These are phyloP conservation scores for Drosophila pegasa DNA, from an alignment of 2,888 invertebrate species.

Conservation along the genomic window DNA sequence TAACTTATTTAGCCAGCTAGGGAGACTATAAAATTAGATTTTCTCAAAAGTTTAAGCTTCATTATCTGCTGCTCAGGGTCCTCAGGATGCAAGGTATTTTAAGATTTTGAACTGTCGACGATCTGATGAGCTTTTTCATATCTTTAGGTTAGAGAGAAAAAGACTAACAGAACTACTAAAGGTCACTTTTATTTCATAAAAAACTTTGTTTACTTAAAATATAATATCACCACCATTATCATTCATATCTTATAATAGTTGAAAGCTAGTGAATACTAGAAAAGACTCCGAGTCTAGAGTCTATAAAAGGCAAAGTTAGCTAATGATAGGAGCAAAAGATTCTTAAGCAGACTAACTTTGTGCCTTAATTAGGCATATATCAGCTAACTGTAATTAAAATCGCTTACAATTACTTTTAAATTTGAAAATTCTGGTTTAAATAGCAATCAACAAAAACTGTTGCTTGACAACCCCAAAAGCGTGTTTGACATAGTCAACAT, in stretches of 20 bases:
- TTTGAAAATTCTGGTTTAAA: background rate
- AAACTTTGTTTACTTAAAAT: no score
- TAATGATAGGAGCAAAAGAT: background rate
- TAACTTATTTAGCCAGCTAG: background rate
- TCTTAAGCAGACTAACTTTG: no score
- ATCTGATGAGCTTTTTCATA: background rate
- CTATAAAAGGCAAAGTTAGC: background rate
- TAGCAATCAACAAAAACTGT: background rate
- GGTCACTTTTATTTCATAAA: background rate
- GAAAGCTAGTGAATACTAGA: background rate
- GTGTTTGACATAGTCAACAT: conserved; percentile 1
- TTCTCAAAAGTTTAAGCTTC: no score
- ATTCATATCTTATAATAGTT: no score
- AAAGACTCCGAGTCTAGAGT: background rate
- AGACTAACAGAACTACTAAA: background rate
- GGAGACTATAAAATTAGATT: no score
- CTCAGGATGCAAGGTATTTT: no score
- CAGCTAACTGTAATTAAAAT: background rate
- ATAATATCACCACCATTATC: no score
- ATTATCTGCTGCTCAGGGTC: no score
- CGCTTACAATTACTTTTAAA: background rate
- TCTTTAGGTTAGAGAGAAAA: background rate
- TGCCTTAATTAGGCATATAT: no score
- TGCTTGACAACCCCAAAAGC: background rate
- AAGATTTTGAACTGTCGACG: background rate